Percentiles rank a stretch among this genome's conserved stretches.
These are phyloP conservation scores for Paedocypris micromegethes DNA, from an alignment of 2,797 vertebrate species.

Conservation along the genomic window DNA sequence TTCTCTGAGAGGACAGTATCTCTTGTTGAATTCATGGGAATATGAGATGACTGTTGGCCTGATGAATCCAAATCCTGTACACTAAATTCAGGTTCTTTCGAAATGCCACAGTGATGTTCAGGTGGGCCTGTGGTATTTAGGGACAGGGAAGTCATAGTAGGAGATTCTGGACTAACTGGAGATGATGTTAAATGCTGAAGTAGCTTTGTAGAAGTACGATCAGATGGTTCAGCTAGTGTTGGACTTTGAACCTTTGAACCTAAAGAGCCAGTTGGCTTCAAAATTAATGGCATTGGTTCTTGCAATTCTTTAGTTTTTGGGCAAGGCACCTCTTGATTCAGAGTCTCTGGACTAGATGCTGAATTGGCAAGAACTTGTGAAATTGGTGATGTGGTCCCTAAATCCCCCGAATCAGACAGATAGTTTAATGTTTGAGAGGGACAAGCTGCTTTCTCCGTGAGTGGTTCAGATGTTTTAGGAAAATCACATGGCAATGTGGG, in stretches of 20 bases:
- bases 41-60: slow-evolving; percentile 24
- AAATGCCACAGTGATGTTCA: slow-evolving; percentile 47
- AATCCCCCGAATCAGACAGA: slow-evolving; percentile 15
- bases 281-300: slow-evolving; percentile 50
- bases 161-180: slow-evolving; percentile 18
- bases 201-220: slow-evolving; percentile 26
- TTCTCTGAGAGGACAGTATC: slow-evolving; percentile 14
- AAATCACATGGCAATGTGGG: slow-evolving; percentile 14
- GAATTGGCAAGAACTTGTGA: slow-evolving; percentile 30
- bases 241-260: slow-evolving; percentile 48
- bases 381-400: slow-evolving; percentile 16
- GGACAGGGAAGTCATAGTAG: slow-evolving; percentile 23
- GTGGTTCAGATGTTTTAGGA: slow-evolving; percentile 17
- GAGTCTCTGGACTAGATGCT: slow-evolving; percentile 40
- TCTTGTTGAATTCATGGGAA: slow-evolving; percentile 34
- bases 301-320: slow-evolving; percentile 55
- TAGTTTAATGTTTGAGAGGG: slow-evolving; percentile 16
- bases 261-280: slow-evolving; percentile 46
- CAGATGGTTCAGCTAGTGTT: slow-evolving; percentile 48
- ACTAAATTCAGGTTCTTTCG: slow-evolving; percentile 42
- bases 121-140: slow-evolving; percentile 44
- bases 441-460: slow-evolving; percentile 10
- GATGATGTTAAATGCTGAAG: slow-evolving; percentile 22
- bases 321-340: slow-evolving; percentile 49
- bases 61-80: slow-evolving; percentile 51